Percentiles rank a stretch among this genome's conserved stretches.
These are phyloP conservation scores for Montipora foliosa DNA, from an alignment of 64 coral and sea anemone species.

Conservation along the genomic window DNA sequence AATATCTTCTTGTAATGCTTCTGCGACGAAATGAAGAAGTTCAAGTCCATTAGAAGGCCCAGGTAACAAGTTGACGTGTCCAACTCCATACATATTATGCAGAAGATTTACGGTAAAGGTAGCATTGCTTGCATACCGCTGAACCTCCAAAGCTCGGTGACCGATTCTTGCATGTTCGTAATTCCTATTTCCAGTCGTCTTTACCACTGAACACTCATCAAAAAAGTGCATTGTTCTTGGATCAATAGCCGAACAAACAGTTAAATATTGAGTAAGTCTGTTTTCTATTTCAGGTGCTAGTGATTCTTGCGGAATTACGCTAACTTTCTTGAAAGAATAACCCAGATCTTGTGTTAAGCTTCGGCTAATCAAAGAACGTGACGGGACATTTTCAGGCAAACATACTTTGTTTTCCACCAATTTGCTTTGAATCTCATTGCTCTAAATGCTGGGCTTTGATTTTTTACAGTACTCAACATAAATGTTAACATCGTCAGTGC, in stretches of 20 bases:
- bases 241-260: neutral
- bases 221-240: neutral
- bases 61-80: conserved; percentile 60
- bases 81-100: conserved; percentile 55
- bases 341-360: neutral
- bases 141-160: conserved; percentile 10
- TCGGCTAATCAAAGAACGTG: conserved; percentile 16
- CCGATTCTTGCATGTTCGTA: conserved; percentile 28
- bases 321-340: neutral
- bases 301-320: neutral
- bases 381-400: conserved; percentile 26
- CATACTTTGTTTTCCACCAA: neutral
- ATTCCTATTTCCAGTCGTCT: conserved; percentile 42
- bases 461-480: neutral
- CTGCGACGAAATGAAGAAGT: conserved; percentile 69
- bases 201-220: conserved; percentile 40
- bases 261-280: neutral
- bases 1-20: conserved; percentile 62
- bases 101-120: conserved; percentile 74
- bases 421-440: neutral
- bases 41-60: conserved; percentile 74
- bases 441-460: neutral
- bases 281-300: neutral
- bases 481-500: neutral
- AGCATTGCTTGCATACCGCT: conserved; percentile 53